These are phyloP conservation scores for Pseudomyrmex dendroicus DNA, from an alignment of 1,140 invertebrate species.

Conservation along the genomic window DNA sequence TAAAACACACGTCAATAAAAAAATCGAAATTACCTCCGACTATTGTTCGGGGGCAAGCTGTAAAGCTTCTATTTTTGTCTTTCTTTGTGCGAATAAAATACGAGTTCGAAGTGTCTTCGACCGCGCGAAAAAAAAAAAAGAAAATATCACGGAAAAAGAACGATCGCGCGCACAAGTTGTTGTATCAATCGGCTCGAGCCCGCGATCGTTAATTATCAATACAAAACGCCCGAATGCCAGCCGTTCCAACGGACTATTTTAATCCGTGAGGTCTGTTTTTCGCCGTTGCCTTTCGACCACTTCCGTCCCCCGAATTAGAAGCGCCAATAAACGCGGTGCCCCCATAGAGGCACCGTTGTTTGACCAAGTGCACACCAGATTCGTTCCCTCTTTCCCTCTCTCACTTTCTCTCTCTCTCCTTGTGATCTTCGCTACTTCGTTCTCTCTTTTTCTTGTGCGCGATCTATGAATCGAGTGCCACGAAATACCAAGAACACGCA, in stretches of 20 bases:
- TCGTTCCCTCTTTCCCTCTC: constrained; percentile 50
- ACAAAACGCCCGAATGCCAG: constrained; percentile 71
- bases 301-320: constrained; percentile 81
- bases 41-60: too few species aligned
- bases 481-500: constrained; percentile 53
- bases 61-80: too few species aligned
- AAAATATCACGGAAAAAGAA: background rate
- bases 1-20: too few species aligned
- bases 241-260: constrained; percentile 74
- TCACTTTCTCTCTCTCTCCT: background rate
- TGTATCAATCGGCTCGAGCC: background rate
- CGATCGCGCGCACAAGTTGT: background rate
- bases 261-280: constrained; percentile 80
- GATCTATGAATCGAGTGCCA: constrained; percentile 3
- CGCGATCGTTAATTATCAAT: constrained; percentile 75
- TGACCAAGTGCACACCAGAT: constrained; percentile 78
- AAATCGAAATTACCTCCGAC: too few species aligned
- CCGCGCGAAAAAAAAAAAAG: too few species aligned
- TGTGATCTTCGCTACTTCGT: background rate
- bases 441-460: background rate
- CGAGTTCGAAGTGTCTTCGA: too few species aligned
- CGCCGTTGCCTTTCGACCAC: constrained; percentile 78
- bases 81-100: too few species aligned
- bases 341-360: constrained; percentile 76
- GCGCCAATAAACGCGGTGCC: constrained; percentile 78